phyloP scores from a whole-genome alignment of 2,888 invertebrate species.

The Hedychridium roseum region DNA sequence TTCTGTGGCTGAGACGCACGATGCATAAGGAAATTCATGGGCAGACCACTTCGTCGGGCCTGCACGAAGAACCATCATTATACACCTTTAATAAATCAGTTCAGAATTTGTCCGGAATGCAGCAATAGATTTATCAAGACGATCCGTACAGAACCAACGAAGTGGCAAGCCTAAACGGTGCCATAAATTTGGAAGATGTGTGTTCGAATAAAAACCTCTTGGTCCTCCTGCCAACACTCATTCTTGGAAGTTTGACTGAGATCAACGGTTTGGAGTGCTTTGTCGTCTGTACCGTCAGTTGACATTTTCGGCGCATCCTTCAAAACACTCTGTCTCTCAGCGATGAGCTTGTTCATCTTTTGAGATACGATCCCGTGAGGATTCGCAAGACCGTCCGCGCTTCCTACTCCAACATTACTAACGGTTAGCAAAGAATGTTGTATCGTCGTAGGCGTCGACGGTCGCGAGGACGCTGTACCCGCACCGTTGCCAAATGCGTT shows the following conservation, averaged over 20 bases:
- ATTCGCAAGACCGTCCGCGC: constrained; percentile 19
- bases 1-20: no score
- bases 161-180: no score
- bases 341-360: constrained; percentile 37
- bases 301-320: constrained; percentile 42
- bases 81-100: no score
- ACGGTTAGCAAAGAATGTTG: constrained; percentile 32
- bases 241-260: constrained; percentile 52
- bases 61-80: no score
- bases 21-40: no score
- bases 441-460: constrained; percentile 72
- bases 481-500: constrained; percentile 63
- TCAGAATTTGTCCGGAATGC: no score
- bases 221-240: constrained; percentile 59
- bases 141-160: no score
- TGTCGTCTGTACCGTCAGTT: constrained; percentile 27
- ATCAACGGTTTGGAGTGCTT: constrained; percentile 31
- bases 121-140: no score
- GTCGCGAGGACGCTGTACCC: constrained; percentile 67
- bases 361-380: constrained; percentile 35
- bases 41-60: no score
- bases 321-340: constrained; percentile 30
- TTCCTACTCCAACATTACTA: constrained; percentile 19
- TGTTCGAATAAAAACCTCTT: constrained; percentile 54
- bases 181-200: neutral